These are phyloP conservation scores for Cranoglanis bouderius DNA, from an alignment of 2,113 vertebrate genomes.

Conservation along the genomic window DNA sequence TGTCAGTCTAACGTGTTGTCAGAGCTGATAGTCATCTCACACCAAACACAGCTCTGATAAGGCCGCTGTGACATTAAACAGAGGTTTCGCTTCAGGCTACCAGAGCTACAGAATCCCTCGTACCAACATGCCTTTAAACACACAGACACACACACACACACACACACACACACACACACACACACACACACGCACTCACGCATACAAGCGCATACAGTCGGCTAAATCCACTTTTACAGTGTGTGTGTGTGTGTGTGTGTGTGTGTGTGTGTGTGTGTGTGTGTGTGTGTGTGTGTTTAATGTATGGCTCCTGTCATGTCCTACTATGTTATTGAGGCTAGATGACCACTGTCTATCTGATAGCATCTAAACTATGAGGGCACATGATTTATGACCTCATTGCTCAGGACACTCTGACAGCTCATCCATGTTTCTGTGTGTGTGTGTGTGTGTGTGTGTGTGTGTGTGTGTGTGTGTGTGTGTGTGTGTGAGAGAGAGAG, in stretches of 20 bases:
- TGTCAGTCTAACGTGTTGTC: constrained; percentile 27
- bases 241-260: constrained; percentile 24
- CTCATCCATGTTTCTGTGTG: constrained; percentile 8
- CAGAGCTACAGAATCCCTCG: background rate
- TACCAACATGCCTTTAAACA: constrained; percentile 30
- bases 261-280: constrained; percentile 15
- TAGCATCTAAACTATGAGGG: constrained; percentile 47
- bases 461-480: constrained; percentile 3
- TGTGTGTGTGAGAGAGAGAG: background rate
- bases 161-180: background rate
- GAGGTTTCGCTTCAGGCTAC: constrained; percentile 44
- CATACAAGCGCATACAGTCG: background rate
- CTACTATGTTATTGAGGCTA: constrained; percentile 6
- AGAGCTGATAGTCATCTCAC: constrained; percentile 39
- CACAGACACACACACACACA: background rate
- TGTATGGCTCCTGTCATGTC: constrained; percentile 41
- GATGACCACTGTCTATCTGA: constrained; percentile 46
- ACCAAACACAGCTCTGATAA: constrained; percentile 70
- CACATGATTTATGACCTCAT: constrained; percentile 33
- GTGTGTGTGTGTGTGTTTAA: constrained; percentile 11
- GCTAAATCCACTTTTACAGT: background rate
- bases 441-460: constrained; percentile 13
- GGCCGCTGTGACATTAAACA: constrained; percentile 55
- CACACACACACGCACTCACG: background rate
- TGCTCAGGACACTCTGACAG: constrained; percentile 7